A percentile compares a stretch with the other conserved stretches of the same genome.
Evolutionary conservation across 2,797 vertebrate genomes (phyloP).

Genomic region (Dryobates pubescens): DNA sequence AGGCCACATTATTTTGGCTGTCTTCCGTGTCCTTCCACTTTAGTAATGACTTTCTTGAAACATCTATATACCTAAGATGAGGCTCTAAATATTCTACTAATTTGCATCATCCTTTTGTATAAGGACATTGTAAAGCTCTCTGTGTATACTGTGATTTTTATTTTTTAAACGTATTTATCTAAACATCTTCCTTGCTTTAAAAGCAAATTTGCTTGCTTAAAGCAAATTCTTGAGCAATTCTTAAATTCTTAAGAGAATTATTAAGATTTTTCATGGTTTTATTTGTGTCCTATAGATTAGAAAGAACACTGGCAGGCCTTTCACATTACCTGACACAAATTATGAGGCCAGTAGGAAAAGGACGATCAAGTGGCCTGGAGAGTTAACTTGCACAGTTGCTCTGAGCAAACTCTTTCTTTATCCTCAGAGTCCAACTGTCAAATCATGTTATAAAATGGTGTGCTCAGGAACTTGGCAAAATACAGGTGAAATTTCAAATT

Average conservation of each 20-base stretch:
- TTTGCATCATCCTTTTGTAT: not conserved
- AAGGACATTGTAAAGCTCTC: not conserved
- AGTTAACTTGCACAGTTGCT: not conserved
- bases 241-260: not conserved
- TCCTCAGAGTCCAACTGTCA: not conserved
- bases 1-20: not conserved
- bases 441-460: not conserved
- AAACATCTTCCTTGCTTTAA: not conserved
- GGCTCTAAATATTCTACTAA: not conserved
- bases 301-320: not conserved
- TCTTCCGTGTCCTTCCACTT: not conserved
- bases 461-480: not conserved
- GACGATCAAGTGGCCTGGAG: not conserved
- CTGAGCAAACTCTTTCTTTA: not conserved
- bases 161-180: not conserved
- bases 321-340: not conserved
- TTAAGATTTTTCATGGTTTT: not conserved
- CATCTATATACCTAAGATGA: not conserved
- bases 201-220: not conserved
- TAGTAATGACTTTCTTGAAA: not conserved
- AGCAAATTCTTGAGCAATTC: not conserved
- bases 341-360: not conserved
- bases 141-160: not conserved
- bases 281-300: not conserved
- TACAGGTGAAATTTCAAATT: not conserved